Conservation (phyloP, 1,140 invertebrate species). For the Wiebesia pumilae region DNA sequence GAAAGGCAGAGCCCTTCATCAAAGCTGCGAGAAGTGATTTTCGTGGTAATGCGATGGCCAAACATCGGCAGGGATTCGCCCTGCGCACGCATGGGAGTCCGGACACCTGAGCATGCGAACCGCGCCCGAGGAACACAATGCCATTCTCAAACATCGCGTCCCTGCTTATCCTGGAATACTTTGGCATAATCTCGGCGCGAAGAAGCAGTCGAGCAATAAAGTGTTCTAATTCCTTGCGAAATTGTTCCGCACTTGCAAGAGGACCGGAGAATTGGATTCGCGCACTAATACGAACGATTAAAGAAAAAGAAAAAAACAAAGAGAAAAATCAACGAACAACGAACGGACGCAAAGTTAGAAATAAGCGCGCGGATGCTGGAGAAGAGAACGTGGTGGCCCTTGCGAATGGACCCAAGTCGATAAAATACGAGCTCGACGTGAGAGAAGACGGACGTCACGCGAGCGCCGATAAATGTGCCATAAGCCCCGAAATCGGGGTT, state of each 20-base stretch:
- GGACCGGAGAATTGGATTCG: too few species aligned
- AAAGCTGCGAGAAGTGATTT: conserved; percentile 38
- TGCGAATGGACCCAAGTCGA: too few species aligned
- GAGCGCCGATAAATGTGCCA: conserved; percentile 1
- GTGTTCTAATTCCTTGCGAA: background rate
- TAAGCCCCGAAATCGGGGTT: conserved; percentile 20
- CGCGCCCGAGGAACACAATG: background rate
- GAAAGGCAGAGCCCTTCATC: too few species aligned
- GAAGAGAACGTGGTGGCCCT: too few species aligned
- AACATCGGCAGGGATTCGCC: conserved; percentile 10
- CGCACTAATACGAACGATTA: too few species aligned
- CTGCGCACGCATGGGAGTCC: background rate
- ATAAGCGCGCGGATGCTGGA: too few species aligned
- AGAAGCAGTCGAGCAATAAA: conserved; percentile 15
- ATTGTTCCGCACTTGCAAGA: too few species aligned
- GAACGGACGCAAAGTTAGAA: too few species aligned
- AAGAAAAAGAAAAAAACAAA: too few species aligned
- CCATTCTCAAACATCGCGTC: conserved; percentile 28
- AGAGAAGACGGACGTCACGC: background rate
- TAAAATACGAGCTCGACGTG: background rate
- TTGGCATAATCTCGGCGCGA: background rate
- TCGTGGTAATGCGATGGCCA: conserved; percentile 47
- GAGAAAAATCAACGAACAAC: too few species aligned
- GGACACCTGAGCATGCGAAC: conserved; percentile 50
- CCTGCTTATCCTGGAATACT: background rate